Conservation (phyloP, 2,888 invertebrate genomes). For the Bellardia bayeri region DNA sequence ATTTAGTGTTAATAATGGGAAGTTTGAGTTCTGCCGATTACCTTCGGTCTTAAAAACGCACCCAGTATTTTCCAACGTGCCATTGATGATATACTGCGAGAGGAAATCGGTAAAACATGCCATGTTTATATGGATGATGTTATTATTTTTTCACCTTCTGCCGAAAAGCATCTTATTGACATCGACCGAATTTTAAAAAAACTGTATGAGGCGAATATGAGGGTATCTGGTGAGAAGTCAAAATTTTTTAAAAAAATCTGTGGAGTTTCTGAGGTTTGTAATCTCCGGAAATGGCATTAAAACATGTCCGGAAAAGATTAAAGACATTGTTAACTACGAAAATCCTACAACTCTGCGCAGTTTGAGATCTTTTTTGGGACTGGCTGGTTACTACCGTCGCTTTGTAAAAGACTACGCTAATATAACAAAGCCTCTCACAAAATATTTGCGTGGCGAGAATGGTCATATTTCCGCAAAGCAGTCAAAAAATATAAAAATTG, state of each 20-base stretch:
- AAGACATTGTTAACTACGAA: slow-evolving; percentile 50
- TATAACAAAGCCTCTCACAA: slow-evolving; percentile 52
- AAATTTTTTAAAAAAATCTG: slow-evolving; percentile 25
- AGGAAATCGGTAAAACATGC: slow-evolving; percentile 68
- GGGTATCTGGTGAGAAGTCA: slow-evolving; percentile 37
- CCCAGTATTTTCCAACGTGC: slow-evolving; percentile 73
- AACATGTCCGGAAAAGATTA: slow-evolving; percentile 50
- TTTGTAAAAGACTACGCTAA: slow-evolving; percentile 51
- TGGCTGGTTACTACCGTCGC: slow-evolving; percentile 47
- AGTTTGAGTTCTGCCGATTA: slow-evolving; percentile 80
- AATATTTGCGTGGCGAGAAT: slow-evolving; percentile 66
- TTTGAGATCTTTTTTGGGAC: slow-evolving; percentile 48
- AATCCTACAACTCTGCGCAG: slow-evolving; percentile 43
- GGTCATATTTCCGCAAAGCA: slow-evolving; percentile 45
- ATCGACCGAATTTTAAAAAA: slow-evolving; percentile 52
- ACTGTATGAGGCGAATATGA: slow-evolving; percentile 30
- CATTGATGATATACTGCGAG: slow-evolving; percentile 70
- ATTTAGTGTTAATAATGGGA: slow-evolving; percentile 77
- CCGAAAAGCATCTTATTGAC: slow-evolving; percentile 50
- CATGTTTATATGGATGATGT: slow-evolving; percentile 72
- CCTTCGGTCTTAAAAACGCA: slow-evolving; percentile 82
- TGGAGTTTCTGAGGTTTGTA: slow-evolving; percentile 24
- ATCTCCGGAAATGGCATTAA: slow-evolving; percentile 46
- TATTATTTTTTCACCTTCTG: slow-evolving; percentile 61
- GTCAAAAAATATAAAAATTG: slow-evolving; percentile 43